phyloP scores from a whole-genome alignment of 2,113 vertebrate genomes.

The Anolis sagrei region DNA sequence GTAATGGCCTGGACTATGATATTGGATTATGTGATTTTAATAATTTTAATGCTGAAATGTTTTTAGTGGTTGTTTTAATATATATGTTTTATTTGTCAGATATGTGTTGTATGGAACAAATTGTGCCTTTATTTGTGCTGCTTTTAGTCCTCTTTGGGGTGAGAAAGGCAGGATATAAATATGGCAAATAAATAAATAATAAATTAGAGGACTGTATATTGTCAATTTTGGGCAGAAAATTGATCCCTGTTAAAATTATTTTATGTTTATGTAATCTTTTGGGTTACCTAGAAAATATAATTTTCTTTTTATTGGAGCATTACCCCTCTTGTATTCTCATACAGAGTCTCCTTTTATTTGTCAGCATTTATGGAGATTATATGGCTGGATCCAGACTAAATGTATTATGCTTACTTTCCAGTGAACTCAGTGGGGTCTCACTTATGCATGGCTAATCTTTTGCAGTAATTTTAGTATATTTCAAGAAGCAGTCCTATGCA shows the following conservation, averaged over 20 bases:
- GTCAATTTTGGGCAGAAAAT: constrained; percentile 42
- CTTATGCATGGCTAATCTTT: not conserved
- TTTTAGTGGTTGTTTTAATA: no score
- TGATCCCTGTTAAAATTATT: constrained; percentile 11
- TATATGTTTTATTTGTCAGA: no score
- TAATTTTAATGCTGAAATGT: no score
- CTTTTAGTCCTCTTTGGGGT: no score
- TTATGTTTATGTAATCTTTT: no score
- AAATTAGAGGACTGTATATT: rapidly evolving
- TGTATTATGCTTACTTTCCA: not conserved
- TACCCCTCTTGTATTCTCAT: rapidly evolving
- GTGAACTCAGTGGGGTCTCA: not conserved
- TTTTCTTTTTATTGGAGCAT: constrained; percentile 2
- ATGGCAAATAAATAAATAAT: no score
- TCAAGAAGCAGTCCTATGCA: not conserved
- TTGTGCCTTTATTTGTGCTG: no score
- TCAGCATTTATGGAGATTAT: not conserved
- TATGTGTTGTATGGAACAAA: no score
- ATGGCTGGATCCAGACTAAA: not conserved
- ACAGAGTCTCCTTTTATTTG: not conserved
- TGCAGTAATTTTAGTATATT: not conserved
- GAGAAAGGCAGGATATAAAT: no score
- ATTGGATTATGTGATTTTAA: no score
- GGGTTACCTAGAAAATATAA: not conserved
- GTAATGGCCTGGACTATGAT: no score